Percentiles rank a stretch among this genome's conserved stretches.
Evolutionary conservation across 2,113 vertebrate genomes (phyloP).

Genomic region (Kryptolebias marmoratus): DNA sequence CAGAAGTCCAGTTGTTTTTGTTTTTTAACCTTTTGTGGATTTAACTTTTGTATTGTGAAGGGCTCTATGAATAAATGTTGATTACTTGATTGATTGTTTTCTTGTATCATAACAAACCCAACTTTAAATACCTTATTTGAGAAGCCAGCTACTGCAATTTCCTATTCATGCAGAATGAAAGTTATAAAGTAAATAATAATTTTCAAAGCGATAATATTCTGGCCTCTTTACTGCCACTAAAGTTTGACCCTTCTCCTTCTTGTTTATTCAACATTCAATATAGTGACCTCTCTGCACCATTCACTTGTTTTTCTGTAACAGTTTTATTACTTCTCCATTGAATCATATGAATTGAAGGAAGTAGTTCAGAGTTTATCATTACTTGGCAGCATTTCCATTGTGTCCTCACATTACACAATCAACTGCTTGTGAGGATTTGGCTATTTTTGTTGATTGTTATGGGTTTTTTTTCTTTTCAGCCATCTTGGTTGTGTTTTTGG

Average conservation of each 20-base stretch:
- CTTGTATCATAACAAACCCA: neutral
- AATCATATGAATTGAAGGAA: slow-evolving; percentile 50
- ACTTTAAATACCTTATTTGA: slow-evolving; percentile 19
- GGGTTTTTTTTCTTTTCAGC: no score
- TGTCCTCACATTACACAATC: slow-evolving; percentile 27
- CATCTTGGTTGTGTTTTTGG: no score
- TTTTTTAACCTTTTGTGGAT: no score
- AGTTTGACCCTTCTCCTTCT: slow-evolving; percentile 36
- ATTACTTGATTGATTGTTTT: no score
- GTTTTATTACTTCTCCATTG: slow-evolving; percentile 24
- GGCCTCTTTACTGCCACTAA: neutral
- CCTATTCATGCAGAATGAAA: slow-evolving; percentile 9
- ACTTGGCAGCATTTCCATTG: slow-evolving; percentile 43
- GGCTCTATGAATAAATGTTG: no score
- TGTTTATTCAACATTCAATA: slow-evolving; percentile 21
- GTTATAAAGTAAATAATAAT: neutral
- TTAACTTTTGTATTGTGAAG: no score
- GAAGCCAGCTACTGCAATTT: slow-evolving; percentile 12
- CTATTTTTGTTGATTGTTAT: no score
- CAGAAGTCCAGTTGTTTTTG: no score
- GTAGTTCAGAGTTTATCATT: slow-evolving; percentile 44
- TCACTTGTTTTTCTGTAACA: slow-evolving; percentile 17
- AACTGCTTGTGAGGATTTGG: neutral
- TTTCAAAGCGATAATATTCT: neutral
- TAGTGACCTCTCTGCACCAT: slow-evolving; percentile 12